These are phyloP conservation scores for Mnemiopsis leidyi DNA, from an alignment of 37 sponge, comb jelly and placozoan genomes.

Conservation along the genomic window DNA sequence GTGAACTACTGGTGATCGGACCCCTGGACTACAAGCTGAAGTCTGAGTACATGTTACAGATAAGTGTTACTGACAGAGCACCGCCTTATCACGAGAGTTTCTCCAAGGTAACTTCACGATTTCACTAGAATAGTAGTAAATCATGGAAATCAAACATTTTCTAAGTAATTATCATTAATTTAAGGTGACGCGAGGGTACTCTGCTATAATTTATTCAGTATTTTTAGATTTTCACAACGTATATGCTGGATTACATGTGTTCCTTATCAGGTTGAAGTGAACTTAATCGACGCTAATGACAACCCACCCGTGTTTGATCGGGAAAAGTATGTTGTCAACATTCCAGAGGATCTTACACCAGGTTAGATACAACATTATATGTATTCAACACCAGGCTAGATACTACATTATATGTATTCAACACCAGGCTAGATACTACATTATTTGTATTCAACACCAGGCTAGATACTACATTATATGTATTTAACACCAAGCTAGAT, in stretches of 20 bases:
- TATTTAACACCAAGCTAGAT: too few relatives aligned
- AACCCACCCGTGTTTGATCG: conserved; percentile 11
- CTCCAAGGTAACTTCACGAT: neutral
- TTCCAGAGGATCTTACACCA: neutral
- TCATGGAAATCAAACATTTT: too few relatives aligned
- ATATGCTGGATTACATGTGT: neutral
- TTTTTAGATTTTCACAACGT: too few relatives aligned
- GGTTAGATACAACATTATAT: too few relatives aligned
- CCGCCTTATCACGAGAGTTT: neutral
- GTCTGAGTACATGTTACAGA: neutral
- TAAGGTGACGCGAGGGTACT: too few relatives aligned
- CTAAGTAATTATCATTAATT: too few relatives aligned
- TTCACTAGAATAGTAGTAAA: neutral
- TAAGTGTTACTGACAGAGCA: conserved; percentile 35
- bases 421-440: too few relatives aligned
- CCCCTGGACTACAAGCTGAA: neutral
- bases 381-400: too few relatives aligned
- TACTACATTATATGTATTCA: too few relatives aligned
- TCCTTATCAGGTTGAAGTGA: neutral
- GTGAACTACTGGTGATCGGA: neutral
- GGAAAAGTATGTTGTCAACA: neutral
- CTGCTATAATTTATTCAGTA: too few relatives aligned
- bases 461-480: too few relatives aligned
- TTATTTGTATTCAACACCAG: too few relatives aligned
- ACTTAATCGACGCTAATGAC: neutral